Conservation (phyloP, 2,797 vertebrate species). For the Rhynchotus rufescens region DNA sequence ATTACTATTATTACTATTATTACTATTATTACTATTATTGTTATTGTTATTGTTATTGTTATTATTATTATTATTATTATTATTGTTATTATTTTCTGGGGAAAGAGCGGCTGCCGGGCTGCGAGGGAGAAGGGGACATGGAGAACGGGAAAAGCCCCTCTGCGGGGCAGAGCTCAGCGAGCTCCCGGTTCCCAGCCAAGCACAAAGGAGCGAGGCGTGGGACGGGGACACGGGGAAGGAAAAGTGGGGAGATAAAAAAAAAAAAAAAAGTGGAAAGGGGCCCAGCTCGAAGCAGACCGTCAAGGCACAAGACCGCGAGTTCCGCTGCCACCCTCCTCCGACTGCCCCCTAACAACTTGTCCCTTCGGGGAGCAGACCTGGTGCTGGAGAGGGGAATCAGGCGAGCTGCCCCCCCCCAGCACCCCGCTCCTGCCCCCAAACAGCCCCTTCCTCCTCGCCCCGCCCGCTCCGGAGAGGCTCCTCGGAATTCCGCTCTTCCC, state of each 20-base stretch:
- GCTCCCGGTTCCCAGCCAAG: neutral
- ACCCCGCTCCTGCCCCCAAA: neutral
- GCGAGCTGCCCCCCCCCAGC: neutral
- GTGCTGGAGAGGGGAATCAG: neutral
- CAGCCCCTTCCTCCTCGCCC: neutral
- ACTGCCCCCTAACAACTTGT: neutral
- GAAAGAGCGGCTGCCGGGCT: too few relatives aligned
- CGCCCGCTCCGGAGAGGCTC: neutral
- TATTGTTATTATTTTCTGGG: too few relatives aligned
- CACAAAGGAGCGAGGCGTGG: neutral
- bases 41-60: too few relatives aligned
- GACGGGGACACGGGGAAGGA: neutral
- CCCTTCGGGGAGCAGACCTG: accelerated
- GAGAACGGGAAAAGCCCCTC: neutral
- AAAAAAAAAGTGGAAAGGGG: too few relatives aligned
- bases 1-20: too few relatives aligned
- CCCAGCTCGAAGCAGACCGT: neutral
- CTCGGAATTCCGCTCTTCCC: neutral
- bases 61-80: too few relatives aligned
- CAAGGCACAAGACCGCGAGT: neutral
- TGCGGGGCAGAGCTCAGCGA: neutral
- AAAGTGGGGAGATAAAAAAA: neutral
- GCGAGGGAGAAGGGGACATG: neutral
- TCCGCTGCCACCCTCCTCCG: too few relatives aligned
- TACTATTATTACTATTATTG: too few relatives aligned